These are phyloP conservation scores for Lophius piscatorius DNA, from an alignment of 2,113 vertebrate genomes.

Conservation along the genomic window DNA sequence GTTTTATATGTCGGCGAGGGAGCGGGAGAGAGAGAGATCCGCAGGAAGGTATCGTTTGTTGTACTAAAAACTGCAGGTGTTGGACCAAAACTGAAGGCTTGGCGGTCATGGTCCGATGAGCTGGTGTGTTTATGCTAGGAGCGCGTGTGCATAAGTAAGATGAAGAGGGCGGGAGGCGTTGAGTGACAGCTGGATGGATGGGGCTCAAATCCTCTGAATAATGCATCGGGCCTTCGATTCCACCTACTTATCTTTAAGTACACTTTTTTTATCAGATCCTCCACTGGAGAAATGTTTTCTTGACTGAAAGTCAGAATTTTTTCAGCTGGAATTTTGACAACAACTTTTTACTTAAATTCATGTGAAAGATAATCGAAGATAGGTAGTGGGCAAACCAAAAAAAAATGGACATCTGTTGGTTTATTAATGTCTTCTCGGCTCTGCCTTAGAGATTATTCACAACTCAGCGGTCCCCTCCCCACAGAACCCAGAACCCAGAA, in stretches of 20 bases:
- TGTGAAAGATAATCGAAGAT: slow-evolving; percentile 47
- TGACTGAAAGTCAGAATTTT: slow-evolving; percentile 23
- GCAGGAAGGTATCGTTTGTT: too few species aligned
- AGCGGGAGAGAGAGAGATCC: too few species aligned
- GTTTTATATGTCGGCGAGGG: too few species aligned
- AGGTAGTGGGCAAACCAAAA: slow-evolving; percentile 63
- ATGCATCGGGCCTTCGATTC: slow-evolving; percentile 20
- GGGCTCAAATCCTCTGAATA: slow-evolving; percentile 40
- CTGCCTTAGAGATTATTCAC: slow-evolving; percentile 63
- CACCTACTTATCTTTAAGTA: slow-evolving; percentile 30
- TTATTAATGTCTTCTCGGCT: slow-evolving; percentile 57
- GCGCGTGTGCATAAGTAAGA: slow-evolving; percentile 16
- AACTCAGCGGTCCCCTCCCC: slow-evolving; percentile 65
- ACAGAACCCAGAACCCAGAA: slow-evolving; percentile 21
- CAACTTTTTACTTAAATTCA: slow-evolving; percentile 27
- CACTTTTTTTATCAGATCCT: slow-evolving; percentile 1
- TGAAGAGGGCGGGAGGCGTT: slow-evolving; percentile 43
- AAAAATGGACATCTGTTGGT: slow-evolving; percentile 24
- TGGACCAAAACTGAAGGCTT: too few species aligned
- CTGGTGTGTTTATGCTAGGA: not conserved
- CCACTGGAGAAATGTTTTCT: slow-evolving; percentile 14
- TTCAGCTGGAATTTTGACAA: slow-evolving; percentile 26
- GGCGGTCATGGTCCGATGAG: too few species aligned
- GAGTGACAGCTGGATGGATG: slow-evolving; percentile 44
- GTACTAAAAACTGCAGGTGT: too few species aligned